Conservation (phyloP, 2,888 invertebrate species). For the Athrips mouffetella region DNA sequence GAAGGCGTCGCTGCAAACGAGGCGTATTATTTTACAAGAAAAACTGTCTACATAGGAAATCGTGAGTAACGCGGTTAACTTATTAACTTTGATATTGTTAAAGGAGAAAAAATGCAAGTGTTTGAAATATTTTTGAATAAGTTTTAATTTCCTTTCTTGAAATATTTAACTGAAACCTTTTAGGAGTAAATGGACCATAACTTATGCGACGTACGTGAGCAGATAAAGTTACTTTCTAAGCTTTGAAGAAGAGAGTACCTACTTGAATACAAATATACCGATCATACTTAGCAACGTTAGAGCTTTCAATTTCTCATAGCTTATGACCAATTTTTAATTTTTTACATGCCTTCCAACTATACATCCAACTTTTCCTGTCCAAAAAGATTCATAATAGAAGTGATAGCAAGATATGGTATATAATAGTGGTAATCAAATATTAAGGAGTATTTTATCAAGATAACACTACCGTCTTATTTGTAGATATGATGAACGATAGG, state of each 20-base stretch:
- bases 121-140: no score
- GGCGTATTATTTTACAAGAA: constrained; percentile 35
- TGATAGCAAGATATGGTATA: neutral
- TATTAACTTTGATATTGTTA: neutral
- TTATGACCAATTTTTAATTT: no score
- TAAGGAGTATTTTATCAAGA: constrained; percentile 36
- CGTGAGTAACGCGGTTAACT: neutral
- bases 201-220: neutral
- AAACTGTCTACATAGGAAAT: constrained; percentile 20
- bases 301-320: no score
- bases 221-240: neutral
- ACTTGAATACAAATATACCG: no score
- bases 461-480: constrained; percentile 30
- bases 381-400: neutral
- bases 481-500: neutral
- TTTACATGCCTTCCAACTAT: no score
- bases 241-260: neutral
- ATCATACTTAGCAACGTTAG: no score
- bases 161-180: no score
- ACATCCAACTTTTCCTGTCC: no score
- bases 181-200: neutral
- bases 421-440: constrained; percentile 13
- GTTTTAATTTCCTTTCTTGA: no score
- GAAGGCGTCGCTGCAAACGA: constrained; percentile 25
- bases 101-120: neutral